Conservation (phyloP, 1,140 invertebrate genomes). For the Pseudomyrmex dendroicus region DNA sequence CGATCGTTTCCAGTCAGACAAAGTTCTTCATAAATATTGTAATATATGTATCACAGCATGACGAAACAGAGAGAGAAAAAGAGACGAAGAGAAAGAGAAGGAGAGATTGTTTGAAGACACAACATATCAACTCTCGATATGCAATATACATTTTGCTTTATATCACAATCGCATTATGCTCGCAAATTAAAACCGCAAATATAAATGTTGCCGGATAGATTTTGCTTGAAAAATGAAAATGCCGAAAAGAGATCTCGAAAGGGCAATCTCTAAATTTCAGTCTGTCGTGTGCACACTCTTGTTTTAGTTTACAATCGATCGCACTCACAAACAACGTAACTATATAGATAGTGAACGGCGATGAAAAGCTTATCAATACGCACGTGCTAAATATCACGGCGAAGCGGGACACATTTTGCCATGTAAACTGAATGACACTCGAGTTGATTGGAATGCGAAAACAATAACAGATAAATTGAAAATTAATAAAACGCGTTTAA, state of each 20-base stretch:
- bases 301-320: conserved; percentile 23
- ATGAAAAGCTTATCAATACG: conserved; percentile 33
- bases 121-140: conserved; percentile 25
- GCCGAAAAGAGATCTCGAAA: conserved; percentile 2
- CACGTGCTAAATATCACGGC: conserved; percentile 17
- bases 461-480: conserved; percentile 12
- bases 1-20: not conserved
- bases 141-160: conserved; percentile 1
- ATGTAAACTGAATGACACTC: conserved; percentile 8
- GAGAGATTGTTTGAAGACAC: not conserved
- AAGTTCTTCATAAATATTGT: conserved; percentile 34
- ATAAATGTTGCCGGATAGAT: not conserved
- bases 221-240: not conserved
- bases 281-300: not conserved
- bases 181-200: not conserved
- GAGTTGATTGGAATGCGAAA: conserved; percentile 1
- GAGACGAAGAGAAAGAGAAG: too few species aligned
- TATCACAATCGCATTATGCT: not conserved
- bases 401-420: conserved; percentile 8
- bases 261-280: conserved; percentile 26
- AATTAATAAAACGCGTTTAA: conserved; percentile 20
- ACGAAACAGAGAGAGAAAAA: too few species aligned
- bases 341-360: not conserved
- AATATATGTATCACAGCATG: not conserved
- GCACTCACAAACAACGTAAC: not conserved